Evolutionary conservation across 2,113 vertebrate genomes (phyloP), one percentile per base, ranked within the genome.

Genomic region (Heliornis fulica): DNA sequence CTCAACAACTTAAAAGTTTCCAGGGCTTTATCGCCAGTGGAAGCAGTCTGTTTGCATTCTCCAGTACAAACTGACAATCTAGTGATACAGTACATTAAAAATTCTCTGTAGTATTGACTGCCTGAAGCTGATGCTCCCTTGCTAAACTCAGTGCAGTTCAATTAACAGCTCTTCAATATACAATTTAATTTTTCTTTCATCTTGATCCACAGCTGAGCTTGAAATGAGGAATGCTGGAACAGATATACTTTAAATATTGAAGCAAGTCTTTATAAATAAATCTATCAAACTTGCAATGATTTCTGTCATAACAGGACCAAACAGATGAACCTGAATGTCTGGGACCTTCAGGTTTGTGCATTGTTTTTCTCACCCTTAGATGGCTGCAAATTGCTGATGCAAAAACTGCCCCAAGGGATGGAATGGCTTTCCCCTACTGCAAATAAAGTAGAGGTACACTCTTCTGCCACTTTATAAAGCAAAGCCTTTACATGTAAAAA

Each of bases 101-200:
- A 97, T 96, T 96, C 98, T 97, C 96, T 20, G 94, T 75, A 71
- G 92, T 96, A 98, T 98, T 90, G 97, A 98, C 98, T 96, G 98
- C 97, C 96, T 93, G 90, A 78, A 98, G 97, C 97, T 69, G 82
- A 97, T 79, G 96, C 96, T 98, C 97, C 98, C 98, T 97, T 60
- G 97, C 97, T 98, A 98, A 98, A 98, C 97, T 98, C 98, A 98
- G 97, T 97, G 91, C 94, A 93, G 97, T 98, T 98, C 98, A 98
- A 98, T 99, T 98, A 99, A 98, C 97, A 97, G 97, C 97, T 98
- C 97, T 98, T 98, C 98, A 98, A 98, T 98, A 98, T 82, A 97
- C 97, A 97, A 97, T 98, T 98, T 98, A 98, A 98, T 98, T 98
- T 98, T 98, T 98, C 98, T 98, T 99, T 99, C 98, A 98, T 99